Conservation (phyloP, 1,140 invertebrate genomes). For the Coelopa frigida region DNA sequence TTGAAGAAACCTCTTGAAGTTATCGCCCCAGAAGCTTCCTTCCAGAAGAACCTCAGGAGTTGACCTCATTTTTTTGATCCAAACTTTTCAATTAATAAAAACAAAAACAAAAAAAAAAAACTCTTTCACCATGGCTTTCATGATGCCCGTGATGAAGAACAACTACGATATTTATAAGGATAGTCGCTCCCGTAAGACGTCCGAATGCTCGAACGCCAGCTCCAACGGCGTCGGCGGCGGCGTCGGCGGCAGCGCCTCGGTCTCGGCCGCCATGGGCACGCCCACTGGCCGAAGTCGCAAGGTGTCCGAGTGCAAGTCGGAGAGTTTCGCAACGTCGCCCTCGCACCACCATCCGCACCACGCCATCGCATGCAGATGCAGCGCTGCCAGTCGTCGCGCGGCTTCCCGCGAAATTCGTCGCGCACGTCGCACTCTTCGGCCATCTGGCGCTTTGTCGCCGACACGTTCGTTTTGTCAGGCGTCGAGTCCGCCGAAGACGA, state of each 20-base stretch:
- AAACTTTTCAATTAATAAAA: background rate
- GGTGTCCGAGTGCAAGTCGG: constrained; percentile 74
- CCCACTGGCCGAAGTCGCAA: constrained; percentile 57
- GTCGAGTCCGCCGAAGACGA: constrained; percentile 8
- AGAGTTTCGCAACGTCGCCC: constrained; percentile 63
- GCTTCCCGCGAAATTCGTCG: constrained; percentile 53
- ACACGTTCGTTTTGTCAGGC: constrained; percentile 50
- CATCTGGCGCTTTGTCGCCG: constrained; percentile 55
- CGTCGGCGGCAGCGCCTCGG: constrained; percentile 40
- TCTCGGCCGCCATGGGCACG: constrained; percentile 25
- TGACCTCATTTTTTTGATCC: constrained; percentile 4
- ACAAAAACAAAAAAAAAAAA: background rate
- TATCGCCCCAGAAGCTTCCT: too few relatives aligned
- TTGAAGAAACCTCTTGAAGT: too few relatives aligned
- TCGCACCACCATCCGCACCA: constrained; percentile 48
- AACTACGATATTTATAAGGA: constrained; percentile 87
- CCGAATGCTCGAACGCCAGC: constrained; percentile 58
- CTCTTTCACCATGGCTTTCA: constrained; percentile 67
- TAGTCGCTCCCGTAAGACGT: constrained; percentile 62
- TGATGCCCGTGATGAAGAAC: constrained; percentile 89
- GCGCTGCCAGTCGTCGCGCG: constrained; percentile 31
- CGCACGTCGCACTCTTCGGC: constrained; percentile 49
- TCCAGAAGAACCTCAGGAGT: too few relatives aligned
- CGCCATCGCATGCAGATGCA: constrained; percentile 49
- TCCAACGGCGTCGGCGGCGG: constrained; percentile 16